Percentiles rank a stretch among this genome's conserved stretches.
phyloP scores from a whole-genome alignment of 2,888 invertebrate species.

The Lamellibrachia satsuma region DNA sequence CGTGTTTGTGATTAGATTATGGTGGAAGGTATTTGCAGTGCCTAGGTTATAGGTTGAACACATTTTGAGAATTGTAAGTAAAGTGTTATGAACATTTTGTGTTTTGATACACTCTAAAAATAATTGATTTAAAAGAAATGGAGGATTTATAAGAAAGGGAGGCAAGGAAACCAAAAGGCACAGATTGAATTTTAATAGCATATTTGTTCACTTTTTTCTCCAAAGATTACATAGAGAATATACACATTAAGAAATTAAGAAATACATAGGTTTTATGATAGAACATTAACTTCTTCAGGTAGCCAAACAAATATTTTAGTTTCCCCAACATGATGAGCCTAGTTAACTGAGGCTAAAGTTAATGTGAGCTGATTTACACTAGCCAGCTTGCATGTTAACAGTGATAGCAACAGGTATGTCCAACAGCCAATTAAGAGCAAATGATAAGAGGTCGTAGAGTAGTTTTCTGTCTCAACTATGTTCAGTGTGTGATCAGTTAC shows the following conservation, averaged over 20 bases:
- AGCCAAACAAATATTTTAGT: no score
- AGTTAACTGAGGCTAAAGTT: neutral
- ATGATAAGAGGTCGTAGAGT: neutral
- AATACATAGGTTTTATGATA: no score
- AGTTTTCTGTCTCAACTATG: neutral
- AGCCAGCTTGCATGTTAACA: neutral
- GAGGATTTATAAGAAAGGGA: neutral
- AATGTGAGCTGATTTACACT: neutral
- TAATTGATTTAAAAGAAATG: neutral
- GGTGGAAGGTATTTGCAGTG: neutral
- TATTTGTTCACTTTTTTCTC: neutral
- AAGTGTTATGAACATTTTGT: no score
- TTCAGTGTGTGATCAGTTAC: neutral
- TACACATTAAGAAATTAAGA: neutral
- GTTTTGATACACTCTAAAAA: no score
- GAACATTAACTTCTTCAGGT: no score
- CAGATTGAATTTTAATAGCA: neutral
- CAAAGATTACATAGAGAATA: neutral
- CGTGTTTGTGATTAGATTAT: neutral
- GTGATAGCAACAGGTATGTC: conserved; percentile 4
- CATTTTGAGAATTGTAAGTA: neutral
- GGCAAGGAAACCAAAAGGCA: neutral
- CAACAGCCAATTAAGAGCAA: neutral
- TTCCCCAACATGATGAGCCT: no score
- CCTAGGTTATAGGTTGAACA: neutral